These are phyloP conservation scores for Stichopus horrens DNA, from an alignment of 53 echinoderm and acorn worm species.

Conservation along the genomic window DNA sequence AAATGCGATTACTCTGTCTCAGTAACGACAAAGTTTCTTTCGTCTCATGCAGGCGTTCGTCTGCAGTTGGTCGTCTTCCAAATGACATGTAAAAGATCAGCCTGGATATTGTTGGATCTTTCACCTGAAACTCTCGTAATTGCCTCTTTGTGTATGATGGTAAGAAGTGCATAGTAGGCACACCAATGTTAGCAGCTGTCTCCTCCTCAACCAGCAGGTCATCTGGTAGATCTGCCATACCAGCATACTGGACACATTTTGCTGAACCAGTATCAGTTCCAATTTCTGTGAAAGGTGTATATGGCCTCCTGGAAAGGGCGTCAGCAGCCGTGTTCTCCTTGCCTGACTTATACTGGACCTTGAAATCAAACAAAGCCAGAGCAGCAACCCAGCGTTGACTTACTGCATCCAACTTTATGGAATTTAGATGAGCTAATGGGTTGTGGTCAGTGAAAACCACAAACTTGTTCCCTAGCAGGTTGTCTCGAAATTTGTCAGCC, in stretches of 20 bases:
- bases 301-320: slow-evolving; percentile 28
- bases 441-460: slow-evolving; percentile 34
- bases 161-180: not conserved
- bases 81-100: not conserved
- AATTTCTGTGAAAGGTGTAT: not conserved
- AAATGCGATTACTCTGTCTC: not conserved
- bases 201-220: slow-evolving; percentile 24
- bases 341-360: slow-evolving; percentile 44
- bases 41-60: not conserved
- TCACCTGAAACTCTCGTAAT: slow-evolving; percentile 22
- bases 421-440: slow-evolving; percentile 47
- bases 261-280: not conserved
- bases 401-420: slow-evolving; percentile 50
- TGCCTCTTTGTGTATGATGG: slow-evolving; percentile 11
- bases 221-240: not conserved
- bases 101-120: slow-evolving; percentile 3
- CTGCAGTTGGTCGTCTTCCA: not conserved
- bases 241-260: not conserved
- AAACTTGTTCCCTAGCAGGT: slow-evolving; percentile 18
- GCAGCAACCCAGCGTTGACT: slow-evolving; percentile 46
- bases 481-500: slow-evolving; percentile 33
- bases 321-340: slow-evolving; percentile 39
- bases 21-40: not conserved
- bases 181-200: not conserved
- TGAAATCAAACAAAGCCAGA: slow-evolving; percentile 48